Evolutionary conservation across 2,888 invertebrate species (phyloP).

Genomic region (Xestia ashworthii): DNA sequence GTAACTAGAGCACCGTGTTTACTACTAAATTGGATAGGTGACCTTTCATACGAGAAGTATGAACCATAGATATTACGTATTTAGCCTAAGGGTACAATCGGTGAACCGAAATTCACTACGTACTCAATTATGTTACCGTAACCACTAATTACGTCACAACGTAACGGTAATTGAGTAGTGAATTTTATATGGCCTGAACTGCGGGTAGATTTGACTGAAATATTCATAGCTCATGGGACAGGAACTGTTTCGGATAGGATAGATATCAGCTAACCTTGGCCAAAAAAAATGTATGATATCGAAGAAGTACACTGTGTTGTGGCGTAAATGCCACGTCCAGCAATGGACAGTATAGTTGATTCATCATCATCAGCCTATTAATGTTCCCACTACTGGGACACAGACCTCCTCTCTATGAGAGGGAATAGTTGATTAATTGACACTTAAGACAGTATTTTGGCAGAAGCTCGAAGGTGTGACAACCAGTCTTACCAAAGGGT

Average conservation of each 20-base stretch:
- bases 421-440: neutral
- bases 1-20: slow-evolving; percentile 35
- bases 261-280: neutral
- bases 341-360: neutral
- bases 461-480: neutral
- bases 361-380: too few relatives aligned
- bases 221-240: neutral
- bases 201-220: neutral
- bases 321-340: neutral
- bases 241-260: neutral
- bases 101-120: slow-evolving; percentile 15
- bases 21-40: slow-evolving; percentile 35
- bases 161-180: slow-evolving; percentile 18
- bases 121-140: slow-evolving; percentile 33
- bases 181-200: slow-evolving; percentile 5
- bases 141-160: slow-evolving; percentile 31
- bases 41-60: slow-evolving; percentile 40
- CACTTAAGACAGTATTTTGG: neutral
- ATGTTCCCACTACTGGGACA: too few relatives aligned
- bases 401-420: too few relatives aligned
- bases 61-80: slow-evolving; percentile 26
- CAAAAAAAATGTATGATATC: neutral
- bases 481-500: neutral
- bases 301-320: neutral
- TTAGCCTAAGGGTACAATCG: slow-evolving; percentile 22